A percentile compares a stretch with the other conserved stretches of the same genome.
Evolutionary conservation across 1,140 invertebrate species (phyloP).

Genomic region (Wiebesia pumilae): DNA sequence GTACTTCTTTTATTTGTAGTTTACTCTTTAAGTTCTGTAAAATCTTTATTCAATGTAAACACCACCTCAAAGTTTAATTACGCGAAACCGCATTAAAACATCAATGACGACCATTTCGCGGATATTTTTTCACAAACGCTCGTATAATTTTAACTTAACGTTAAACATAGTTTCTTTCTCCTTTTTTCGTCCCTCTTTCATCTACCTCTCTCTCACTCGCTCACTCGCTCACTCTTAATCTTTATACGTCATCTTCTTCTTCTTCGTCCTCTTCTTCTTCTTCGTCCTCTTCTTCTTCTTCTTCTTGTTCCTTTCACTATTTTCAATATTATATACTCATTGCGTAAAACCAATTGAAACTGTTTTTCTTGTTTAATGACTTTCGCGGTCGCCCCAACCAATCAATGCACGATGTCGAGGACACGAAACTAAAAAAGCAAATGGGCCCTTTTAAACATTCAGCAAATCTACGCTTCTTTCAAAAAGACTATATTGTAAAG

Average conservation of each 20-base stretch:
- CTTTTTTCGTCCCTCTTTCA: background rate
- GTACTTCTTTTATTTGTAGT: slow-evolving; percentile 19
- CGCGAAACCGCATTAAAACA: slow-evolving; percentile 22
- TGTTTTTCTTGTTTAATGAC: background rate
- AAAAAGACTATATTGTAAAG: background rate
- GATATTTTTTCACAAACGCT: slow-evolving; percentile 4
- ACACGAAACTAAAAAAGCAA: slow-evolving; percentile 3
- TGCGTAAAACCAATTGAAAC: slow-evolving; percentile 17
- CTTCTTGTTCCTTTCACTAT: no score
- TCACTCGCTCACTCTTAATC: no score
- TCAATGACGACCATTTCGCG: background rate
- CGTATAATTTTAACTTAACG: slow-evolving; percentile 8
- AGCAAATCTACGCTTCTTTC: background rate
- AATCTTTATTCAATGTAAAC: slow-evolving; percentile 41
- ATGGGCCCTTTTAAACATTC: background rate
- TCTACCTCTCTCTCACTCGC: no score
- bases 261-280: background rate
- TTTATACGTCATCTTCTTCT: background rate
- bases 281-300: no score
- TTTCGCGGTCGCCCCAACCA: background rate
- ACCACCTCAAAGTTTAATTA: slow-evolving; percentile 27
- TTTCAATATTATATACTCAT: background rate
- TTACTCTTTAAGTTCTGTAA: slow-evolving; percentile 5
- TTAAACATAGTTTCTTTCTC: background rate
- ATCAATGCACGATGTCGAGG: background rate